phyloP scores from a whole-genome alignment of 2,888 invertebrate genomes.

The Erebia ligea region DNA sequence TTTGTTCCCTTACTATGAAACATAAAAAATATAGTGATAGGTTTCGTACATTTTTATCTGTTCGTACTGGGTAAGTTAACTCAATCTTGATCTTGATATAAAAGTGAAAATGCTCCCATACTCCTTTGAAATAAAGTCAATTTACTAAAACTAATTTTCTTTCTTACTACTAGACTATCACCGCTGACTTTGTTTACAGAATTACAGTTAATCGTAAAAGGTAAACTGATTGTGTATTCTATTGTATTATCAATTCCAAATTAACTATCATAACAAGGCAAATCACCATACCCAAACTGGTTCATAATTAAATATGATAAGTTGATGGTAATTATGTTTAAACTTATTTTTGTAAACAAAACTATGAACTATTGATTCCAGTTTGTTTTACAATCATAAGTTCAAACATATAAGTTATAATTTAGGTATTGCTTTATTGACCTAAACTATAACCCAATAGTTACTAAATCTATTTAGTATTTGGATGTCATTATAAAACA shows the following conservation, averaged over 20 bases:
- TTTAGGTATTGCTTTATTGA: too few relatives aligned
- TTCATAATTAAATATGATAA: not conserved
- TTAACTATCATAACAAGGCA: slow-evolving; percentile 22
- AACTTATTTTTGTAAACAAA: slow-evolving; percentile 27
- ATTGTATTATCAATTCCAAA: slow-evolving; percentile 28
- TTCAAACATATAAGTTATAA: too few relatives aligned
- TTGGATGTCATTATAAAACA: slow-evolving; percentile 20
- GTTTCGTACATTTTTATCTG: too few relatives aligned
- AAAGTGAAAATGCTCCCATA: too few relatives aligned
- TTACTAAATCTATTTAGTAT: not conserved
- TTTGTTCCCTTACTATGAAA: too few relatives aligned
- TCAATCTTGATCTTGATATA: too few relatives aligned
- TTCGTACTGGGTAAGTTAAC: too few relatives aligned
- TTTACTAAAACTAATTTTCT: too few relatives aligned
- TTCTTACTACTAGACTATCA: not conserved
- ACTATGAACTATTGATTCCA: not conserved
- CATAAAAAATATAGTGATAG: too few relatives aligned
- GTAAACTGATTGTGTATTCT: not conserved
- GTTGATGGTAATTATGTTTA: slow-evolving; percentile 28
- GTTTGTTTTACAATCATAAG: too few relatives aligned
- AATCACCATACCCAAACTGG: slow-evolving; percentile 27
- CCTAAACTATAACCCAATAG: not conserved
- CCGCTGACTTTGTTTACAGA: not conserved
- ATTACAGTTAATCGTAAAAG: not conserved
- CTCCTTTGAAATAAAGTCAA: too few relatives aligned